Evolutionary conservation across 2,113 vertebrate genomes (phyloP).

Genomic region (Dicentrarchus labrax): DNA sequence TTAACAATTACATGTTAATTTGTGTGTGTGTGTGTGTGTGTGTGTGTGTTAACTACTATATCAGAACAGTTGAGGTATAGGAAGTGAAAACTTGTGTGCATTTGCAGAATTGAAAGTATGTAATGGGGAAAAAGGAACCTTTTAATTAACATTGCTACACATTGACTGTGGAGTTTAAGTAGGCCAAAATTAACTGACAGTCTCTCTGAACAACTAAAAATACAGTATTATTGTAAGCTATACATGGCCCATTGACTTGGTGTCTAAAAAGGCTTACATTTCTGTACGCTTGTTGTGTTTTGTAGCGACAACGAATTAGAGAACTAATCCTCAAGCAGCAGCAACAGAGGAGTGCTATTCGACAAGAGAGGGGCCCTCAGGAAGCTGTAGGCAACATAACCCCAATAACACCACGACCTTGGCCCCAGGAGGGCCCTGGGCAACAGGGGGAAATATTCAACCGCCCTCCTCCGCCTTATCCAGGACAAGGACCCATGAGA

Average conservation of each 20-base stretch:
- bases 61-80: neutral
- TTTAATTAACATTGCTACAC: neutral
- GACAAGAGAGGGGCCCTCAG: conserved; percentile 90
- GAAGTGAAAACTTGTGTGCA: neutral
- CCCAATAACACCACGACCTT: conserved; percentile 85
- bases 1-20: no score
- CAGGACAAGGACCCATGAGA: conserved; percentile 91
- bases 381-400: conserved; percentile 81
- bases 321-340: conserved; percentile 96
- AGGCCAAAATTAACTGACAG: neutral
- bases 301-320: conserved; percentile 93
- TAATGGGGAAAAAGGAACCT: neutral
- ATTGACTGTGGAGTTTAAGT: neutral
- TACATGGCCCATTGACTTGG: neutral
- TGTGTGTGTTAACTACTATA: neutral
- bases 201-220: neutral
- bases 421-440: conserved; percentile 89
- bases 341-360: conserved; percentile 92
- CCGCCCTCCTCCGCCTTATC: conserved; percentile 95
- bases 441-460: conserved; percentile 88
- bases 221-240: neutral
- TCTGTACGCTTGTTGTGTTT: conserved; percentile 44
- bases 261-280: conserved; percentile 1
- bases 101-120: conserved; percentile 3
- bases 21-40: no score